Base-by-base conservation (phyloP, 1,140 invertebrate genomes). In the Eriosoma lanigerum region DNA sequence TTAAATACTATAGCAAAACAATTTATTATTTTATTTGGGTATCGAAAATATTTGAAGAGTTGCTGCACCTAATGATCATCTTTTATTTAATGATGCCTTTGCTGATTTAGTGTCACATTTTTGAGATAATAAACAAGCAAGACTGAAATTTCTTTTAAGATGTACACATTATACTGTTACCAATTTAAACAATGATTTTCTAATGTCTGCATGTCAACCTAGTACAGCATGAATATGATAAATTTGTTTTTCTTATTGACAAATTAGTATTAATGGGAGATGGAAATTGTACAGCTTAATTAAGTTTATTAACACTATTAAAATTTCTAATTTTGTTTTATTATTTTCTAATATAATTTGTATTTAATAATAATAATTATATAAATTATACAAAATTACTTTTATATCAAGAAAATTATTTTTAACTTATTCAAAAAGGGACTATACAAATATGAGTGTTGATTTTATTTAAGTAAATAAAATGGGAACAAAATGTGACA, bases 11-110 rank as follows among this genome's bases (percentile, higher is more conserved):
- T 3, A 38, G 8, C 8, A 38, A 8, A 38, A 38, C 32, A 3
- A 4, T 83, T 84, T 86, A 46, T 68, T 68, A 58, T 87, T 58
- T 3, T 85, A 96, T 93, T 89, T 94, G 78, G 93, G 94, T 81
- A 91, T 95, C 19, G 90, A 92, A 81, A 90, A 91, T 84, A 95
- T 98, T 72, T 89, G 92, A 81, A 87, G 97, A 83, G 94, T 94
- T 32, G 90, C 93, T 1, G 91, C 96, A 3, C 95, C 96, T 3
- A 99, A 99, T 87, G 96, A 96, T 86, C 95, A 97, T 87, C 94
- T 95, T 1, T 85, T 93, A 9, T 99, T 99, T 85, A 97, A 98
- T 82, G 88, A 94, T 82, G 94, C 94, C 0, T 84, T 98, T 12
- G 91, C 94, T 9, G 93, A 95, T 83, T 89, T 98, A 70, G 96